These are phyloP conservation scores for Phortica variegata DNA, from an alignment of 1,140 invertebrate genomes.

Conservation along the genomic window DNA sequence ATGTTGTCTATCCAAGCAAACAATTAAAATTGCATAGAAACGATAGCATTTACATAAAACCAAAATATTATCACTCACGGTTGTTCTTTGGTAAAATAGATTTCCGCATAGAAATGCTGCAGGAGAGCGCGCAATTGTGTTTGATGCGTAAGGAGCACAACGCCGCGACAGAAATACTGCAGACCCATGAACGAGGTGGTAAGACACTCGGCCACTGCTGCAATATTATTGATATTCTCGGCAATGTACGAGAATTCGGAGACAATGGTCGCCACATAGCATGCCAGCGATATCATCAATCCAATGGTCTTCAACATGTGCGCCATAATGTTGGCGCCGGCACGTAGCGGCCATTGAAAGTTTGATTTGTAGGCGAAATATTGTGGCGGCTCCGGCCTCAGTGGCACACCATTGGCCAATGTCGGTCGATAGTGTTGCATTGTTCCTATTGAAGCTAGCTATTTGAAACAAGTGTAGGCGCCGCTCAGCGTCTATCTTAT, in stretches of 20 bases:
- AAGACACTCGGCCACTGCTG: conserved; percentile 6
- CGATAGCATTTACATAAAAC: too few relatives aligned
- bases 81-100: conserved; percentile 4
- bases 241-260: conserved; percentile 1
- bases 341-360: conserved; percentile 5
- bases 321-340: neutral
- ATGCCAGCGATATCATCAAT: neutral
- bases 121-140: neutral
- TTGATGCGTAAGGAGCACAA: neutral
- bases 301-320: neutral
- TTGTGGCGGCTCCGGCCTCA: neutral
- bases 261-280: neutral
- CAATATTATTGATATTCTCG: conserved; percentile 1
- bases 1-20: too few relatives aligned
- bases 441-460: too few relatives aligned
- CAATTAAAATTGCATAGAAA: too few relatives aligned
- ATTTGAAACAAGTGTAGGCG: too few relatives aligned
- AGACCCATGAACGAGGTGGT: conserved; percentile 7
- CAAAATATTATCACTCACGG: too few relatives aligned
- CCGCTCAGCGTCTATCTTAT: too few relatives aligned
- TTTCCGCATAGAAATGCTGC: conserved; percentile 2
- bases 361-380: conserved; percentile 6
- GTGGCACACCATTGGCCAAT: neutral
- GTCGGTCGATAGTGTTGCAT: conserved; percentile 4
- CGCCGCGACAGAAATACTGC: conserved; percentile 7